Evolutionary conservation across 2,113 vertebrate genomes (phyloP).

Genomic region (Argyrosomus japonicus): DNA sequence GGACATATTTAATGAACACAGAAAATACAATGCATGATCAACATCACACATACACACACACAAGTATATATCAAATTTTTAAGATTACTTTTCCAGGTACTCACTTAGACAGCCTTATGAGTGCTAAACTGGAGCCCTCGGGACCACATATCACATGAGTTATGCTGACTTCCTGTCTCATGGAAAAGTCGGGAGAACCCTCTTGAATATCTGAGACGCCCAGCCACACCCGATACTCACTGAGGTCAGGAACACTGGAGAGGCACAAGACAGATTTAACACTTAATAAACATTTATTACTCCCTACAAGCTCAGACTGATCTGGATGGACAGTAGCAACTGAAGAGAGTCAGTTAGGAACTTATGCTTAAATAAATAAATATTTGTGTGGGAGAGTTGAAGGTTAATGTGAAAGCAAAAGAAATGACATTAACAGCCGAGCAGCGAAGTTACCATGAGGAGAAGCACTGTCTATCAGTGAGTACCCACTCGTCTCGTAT

Average conservation of each 20-base stretch:
- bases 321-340: neutral
- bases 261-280: conserved; percentile 24
- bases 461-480: conserved; percentile 96
- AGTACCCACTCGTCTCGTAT: conserved; percentile 97
- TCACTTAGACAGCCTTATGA: conserved; percentile 92
- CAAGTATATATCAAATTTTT: conserved; percentile 7
- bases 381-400: neutral
- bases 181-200: conserved; percentile 84
- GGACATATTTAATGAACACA: conserved; percentile 56
- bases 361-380: neutral
- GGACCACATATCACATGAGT: conserved; percentile 95
- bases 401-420: neutral
- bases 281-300: conserved; percentile 16
- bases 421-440: neutral
- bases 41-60: conserved; percentile 7
- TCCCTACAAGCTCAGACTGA: neutral
- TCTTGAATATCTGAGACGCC: conserved; percentile 91
- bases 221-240: conserved; percentile 93
- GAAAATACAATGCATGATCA: conserved; percentile 13
- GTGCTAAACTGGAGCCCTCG: conserved; percentile 91
- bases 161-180: conserved; percentile 90
- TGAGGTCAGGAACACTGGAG: conserved; percentile 91
- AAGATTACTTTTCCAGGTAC: conserved; percentile 56
- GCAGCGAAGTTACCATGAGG: conserved; percentile 88
- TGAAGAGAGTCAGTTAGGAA: neutral